These are phyloP conservation scores for Anastrepha obliqua DNA, from an alignment of 1,140 invertebrate genomes.

Conservation along the genomic window DNA sequence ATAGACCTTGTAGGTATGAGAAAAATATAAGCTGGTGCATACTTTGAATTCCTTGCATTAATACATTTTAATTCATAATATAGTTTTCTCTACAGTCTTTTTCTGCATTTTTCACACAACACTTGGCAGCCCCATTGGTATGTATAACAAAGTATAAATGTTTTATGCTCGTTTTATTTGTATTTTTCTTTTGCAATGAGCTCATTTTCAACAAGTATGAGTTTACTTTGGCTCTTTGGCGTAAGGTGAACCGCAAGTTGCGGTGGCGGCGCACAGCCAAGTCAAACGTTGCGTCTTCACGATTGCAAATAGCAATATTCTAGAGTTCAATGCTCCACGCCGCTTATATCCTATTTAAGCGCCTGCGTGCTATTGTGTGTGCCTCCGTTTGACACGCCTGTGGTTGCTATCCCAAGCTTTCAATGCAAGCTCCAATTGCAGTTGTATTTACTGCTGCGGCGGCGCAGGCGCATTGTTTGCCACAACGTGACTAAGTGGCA, in stretches of 20 bases:
- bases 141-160: background rate
- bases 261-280: background rate
- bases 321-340: conserved; percentile 35
- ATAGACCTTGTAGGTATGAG: too few relatives aligned
- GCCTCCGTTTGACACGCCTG: conserved; percentile 14
- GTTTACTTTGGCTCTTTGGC: background rate
- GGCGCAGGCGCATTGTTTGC: conserved; percentile 13
- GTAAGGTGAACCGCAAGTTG: conserved; percentile 47
- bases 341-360: background rate
- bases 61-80: background rate
- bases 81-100: background rate
- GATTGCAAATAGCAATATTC: conserved; percentile 33
- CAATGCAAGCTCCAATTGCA: conserved; percentile 18
- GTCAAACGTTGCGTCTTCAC: conserved; percentile 14
- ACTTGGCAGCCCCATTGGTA: background rate
- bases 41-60: background rate
- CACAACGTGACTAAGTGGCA: conserved; percentile 31
- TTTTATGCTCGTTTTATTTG: background rate
- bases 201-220: background rate
- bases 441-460: background rate
- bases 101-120: background rate
- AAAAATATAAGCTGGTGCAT: background rate
- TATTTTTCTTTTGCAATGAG: too few relatives aligned
- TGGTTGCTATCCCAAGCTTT: background rate
- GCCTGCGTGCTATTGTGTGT: background rate